Base-by-base conservation (phyloP, 2,113 vertebrate species). In the Oophaga pumilio region DNA sequence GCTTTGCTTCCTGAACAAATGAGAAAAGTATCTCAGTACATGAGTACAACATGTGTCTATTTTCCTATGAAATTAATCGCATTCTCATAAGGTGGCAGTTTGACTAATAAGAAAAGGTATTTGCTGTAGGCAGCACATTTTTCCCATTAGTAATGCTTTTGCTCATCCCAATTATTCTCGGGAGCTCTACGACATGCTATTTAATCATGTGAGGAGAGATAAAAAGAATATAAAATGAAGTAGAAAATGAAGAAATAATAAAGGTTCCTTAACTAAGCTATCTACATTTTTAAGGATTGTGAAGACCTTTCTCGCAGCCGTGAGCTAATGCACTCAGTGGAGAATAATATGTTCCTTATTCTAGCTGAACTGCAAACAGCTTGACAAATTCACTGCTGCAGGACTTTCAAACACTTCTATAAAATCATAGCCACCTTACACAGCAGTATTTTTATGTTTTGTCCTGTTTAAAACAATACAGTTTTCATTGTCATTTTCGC, bases 71-170 rank as follows among this genome's bases (percentile, higher is more conserved):
- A 92, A 94, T 93, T 90, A 93, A 92, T 92, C 11, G 1, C 57
- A 64, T 91, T 90, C 74, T 90, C 28, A 17, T 77, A 92, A 91
- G 76, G 88, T 91, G 90, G 71, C 90, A 92, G 77, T 85, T 2
- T 90, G 88, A 93, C 90, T 92, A 92, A 91, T 86, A 93, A 87
- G 87, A 77, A 90, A 89, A 91, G 89, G 80, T 90, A 90, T 87
- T 92, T 92, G 74, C 91, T 92, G 60, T 68, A 92, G 90, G 91
- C 89, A 91, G 91, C 87, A 92, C 87, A 91, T 91, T 87, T 91
- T 90, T 90, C 89, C 81, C 92, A 90, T 92, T 93, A 92, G 90
- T 91, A 92, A 90, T 91, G 90, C 85, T 90, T 91, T 90, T 91
- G 56, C 89, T 92, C 91, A 91, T 89, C 90, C 86, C 84, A 92